Conservation (phyloP, 2,113 vertebrate species). For the Sterna hirundo region DNA sequence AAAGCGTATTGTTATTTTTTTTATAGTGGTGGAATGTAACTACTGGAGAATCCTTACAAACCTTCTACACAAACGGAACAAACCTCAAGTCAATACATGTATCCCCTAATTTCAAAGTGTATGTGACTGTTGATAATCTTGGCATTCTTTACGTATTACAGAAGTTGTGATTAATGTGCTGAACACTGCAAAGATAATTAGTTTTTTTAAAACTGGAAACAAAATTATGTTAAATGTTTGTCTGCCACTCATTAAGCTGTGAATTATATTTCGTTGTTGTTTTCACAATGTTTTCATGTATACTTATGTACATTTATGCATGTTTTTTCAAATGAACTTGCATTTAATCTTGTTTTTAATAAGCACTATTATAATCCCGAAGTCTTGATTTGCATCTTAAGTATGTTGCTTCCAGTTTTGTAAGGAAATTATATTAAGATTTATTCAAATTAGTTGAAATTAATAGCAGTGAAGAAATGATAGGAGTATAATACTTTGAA, state of each 20-base stretch:
- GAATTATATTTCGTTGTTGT: constrained; percentile 52
- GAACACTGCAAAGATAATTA: background rate
- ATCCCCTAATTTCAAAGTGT: constrained; percentile 87
- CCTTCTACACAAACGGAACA: constrained; percentile 90
- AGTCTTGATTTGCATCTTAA: constrained; percentile 32
- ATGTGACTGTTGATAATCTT: constrained; percentile 93
- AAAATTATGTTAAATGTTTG: background rate
- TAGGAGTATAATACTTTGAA: background rate
- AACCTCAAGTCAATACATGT: constrained; percentile 89
- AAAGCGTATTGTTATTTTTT: constrained; percentile 1
- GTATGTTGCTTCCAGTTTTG: constrained; percentile 12
- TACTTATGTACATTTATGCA: constrained; percentile 16
- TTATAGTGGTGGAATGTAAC: constrained; percentile 92
- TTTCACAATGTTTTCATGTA: constrained; percentile 30
- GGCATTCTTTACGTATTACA: constrained; percentile 93
- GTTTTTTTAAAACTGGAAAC: constrained; percentile 10
- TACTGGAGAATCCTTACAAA: constrained; percentile 88
- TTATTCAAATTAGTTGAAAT: constrained; percentile 43
- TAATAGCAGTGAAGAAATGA: background rate
- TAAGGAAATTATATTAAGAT: constrained; percentile 33
- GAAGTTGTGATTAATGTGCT: constrained; percentile 70
- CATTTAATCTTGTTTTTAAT: constrained; percentile 60
- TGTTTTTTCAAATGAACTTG: constrained; percentile 23
- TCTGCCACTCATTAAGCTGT: constrained; percentile 64
- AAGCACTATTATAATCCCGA: constrained; percentile 20